Evolutionary conservation across 2,888 invertebrate genomes (phyloP).

Genomic region (Cerceris ruficornis): DNA sequence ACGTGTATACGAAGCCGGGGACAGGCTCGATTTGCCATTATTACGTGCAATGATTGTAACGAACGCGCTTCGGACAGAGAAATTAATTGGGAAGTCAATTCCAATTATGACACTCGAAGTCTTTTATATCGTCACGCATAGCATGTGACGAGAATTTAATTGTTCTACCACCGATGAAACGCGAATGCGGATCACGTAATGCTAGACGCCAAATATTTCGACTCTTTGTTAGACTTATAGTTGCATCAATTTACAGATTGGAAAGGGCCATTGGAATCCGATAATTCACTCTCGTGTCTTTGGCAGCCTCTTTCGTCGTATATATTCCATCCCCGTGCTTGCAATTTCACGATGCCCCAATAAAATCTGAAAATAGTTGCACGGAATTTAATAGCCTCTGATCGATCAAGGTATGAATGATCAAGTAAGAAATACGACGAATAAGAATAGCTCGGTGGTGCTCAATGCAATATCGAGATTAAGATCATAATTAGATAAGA

Average conservation of each 20-base stretch:
- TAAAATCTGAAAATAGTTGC: background rate
- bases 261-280: background rate
- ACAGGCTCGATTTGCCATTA: constrained; percentile 4
- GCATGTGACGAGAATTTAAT: constrained; percentile 45
- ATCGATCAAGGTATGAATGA: too few species aligned
- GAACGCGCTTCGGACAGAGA: constrained; percentile 25
- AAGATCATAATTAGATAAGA: too few species aligned
- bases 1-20: background rate
- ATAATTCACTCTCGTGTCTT: background rate
- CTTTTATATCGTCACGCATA: constrained; percentile 26
- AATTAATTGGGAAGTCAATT: constrained; percentile 49
- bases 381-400: too few species aligned
- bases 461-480: too few species aligned
- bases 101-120: constrained; percentile 47
- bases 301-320: background rate
- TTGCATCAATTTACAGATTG: background rate
- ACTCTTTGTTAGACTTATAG: background rate
- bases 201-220: background rate
- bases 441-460: too few species aligned
- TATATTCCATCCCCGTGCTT: background rate
- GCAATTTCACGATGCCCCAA: background rate
- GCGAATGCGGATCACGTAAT: constrained; percentile 24
- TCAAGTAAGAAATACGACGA: too few species aligned
- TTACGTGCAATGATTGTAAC: constrained; percentile 23
- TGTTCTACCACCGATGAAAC: constrained; percentile 27